Evolutionary conservation across 2,888 invertebrate species (phyloP).

Genomic region (Automeris io): DNA sequence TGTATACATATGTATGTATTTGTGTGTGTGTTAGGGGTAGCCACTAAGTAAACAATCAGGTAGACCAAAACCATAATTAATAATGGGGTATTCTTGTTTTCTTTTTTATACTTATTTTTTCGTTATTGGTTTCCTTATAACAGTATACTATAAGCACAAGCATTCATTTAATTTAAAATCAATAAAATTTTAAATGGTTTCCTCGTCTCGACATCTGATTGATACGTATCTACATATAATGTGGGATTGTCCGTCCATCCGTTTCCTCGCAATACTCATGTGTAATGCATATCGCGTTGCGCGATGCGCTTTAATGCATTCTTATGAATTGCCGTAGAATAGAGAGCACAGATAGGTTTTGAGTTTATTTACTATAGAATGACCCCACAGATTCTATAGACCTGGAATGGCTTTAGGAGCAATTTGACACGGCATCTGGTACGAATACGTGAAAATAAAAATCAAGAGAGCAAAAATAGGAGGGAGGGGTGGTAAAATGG

Average conservation of each 20-base stretch:
- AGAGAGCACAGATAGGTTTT: not conserved
- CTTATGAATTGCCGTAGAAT: conserved; percentile 5
- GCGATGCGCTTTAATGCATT: conserved; percentile 14
- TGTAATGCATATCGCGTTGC: conserved; percentile 35
- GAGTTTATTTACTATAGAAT: too few species aligned
- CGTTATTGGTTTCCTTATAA: too few species aligned
- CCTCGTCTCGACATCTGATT: conserved; percentile 18
- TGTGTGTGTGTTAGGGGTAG: too few species aligned
- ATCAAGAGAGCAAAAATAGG: too few species aligned
- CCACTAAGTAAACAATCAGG: too few species aligned
- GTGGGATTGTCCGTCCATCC: conserved; percentile 33
- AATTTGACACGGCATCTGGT: not conserved
- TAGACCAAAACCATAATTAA: too few species aligned
- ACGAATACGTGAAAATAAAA: too few species aligned
- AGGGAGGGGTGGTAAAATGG: too few species aligned
- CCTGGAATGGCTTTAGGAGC: not conserved
- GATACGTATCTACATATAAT: conserved; percentile 19
- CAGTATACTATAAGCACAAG: too few species aligned
- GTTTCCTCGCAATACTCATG: conserved; percentile 41
- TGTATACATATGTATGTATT: too few species aligned
- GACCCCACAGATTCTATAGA: not conserved
- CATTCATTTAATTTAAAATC: not conserved
- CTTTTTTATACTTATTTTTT: too few species aligned
- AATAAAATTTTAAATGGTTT: not conserved
- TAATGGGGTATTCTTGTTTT: too few species aligned